phyloP scores from a whole-genome alignment of 1,140 invertebrate genomes.

The Riptortus pedestris region DNA sequence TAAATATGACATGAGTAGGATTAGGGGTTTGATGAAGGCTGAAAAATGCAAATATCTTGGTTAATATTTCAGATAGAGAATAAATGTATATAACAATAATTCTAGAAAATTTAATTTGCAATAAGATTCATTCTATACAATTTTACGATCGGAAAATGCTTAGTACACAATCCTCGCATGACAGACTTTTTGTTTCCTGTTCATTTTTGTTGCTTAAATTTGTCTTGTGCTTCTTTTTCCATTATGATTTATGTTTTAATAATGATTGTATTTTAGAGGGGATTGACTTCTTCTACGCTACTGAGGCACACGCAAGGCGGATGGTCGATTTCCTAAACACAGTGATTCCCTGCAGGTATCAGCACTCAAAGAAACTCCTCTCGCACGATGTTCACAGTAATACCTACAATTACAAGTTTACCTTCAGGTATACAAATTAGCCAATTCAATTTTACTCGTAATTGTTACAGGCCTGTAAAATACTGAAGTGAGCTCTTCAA shows the following conservation, averaged over 20 bases:
- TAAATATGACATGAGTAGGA: no score
- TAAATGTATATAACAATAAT: no score
- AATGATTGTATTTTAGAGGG: slow-evolving; percentile 56
- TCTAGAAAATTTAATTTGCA: no score
- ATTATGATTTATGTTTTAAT: background rate
- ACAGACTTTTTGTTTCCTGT: no score
- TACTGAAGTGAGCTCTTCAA: background rate
- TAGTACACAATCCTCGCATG: no score
- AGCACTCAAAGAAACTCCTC: slow-evolving; percentile 88
- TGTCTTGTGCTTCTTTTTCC: no score
- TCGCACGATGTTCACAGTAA: slow-evolving; percentile 97
- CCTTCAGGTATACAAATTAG: slow-evolving; percentile 44
- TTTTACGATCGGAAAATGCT: no score
- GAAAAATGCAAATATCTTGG: no score
- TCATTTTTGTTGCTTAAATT: no score
- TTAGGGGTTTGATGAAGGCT: no score
- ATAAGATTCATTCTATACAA: no score
- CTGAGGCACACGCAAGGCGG: slow-evolving; percentile 83
- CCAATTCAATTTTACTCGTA: background rate
- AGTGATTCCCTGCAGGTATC: slow-evolving; percentile 75
- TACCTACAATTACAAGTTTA: slow-evolving; percentile 92
- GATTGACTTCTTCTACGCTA: slow-evolving; percentile 89
- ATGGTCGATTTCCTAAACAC: slow-evolving; percentile 87
- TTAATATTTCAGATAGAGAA: no score
- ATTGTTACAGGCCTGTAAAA: background rate